phyloP scores from a whole-genome alignment of 2,888 invertebrate species.

The Nemotelus pantherinus region DNA sequence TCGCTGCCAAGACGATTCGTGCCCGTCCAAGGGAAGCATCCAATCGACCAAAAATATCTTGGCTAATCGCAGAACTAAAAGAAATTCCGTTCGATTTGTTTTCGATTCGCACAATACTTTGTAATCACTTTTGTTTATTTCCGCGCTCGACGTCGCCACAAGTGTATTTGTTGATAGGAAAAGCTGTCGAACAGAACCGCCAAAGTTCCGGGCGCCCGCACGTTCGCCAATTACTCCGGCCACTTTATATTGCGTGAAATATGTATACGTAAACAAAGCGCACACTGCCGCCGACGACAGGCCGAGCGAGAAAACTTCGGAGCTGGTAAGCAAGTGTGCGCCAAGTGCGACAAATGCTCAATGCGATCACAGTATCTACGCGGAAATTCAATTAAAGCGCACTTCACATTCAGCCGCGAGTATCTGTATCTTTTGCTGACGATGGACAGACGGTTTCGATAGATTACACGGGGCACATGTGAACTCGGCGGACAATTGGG shows the following conservation, averaged over 20 bases:
- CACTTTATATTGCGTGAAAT: constrained; percentile 9
- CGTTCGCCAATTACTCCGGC: not conserved
- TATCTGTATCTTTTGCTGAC: too few relatives aligned
- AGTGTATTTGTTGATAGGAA: constrained; percentile 14
- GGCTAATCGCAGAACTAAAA: too few relatives aligned
- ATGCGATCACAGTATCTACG: too few relatives aligned
- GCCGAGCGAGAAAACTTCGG: not conserved
- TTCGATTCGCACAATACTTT: not conserved
- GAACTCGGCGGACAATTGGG: not conserved
- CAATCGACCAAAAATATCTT: too few relatives aligned
- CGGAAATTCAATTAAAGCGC: constrained; percentile 5
- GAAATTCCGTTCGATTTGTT: not conserved
- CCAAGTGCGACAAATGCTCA: not conserved
- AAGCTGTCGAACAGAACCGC: constrained; percentile 19
- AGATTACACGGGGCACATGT: not conserved
- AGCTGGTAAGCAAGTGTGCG: not conserved
- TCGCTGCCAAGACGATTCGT: not conserved
- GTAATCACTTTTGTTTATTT: not conserved
- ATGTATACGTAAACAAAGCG: constrained; percentile 21
- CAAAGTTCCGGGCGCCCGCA: constrained; percentile 9
- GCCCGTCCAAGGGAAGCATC: too few relatives aligned
- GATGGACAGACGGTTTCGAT: not conserved
- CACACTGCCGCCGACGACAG: not conserved
- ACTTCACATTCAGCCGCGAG: not conserved
- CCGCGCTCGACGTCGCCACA: not conserved